A percentile compares a stretch with the other conserved stretches of the same genome.
Conservation (phyloP, 2,113 vertebrate species). For the Alaudala cheleensis region DNA sequence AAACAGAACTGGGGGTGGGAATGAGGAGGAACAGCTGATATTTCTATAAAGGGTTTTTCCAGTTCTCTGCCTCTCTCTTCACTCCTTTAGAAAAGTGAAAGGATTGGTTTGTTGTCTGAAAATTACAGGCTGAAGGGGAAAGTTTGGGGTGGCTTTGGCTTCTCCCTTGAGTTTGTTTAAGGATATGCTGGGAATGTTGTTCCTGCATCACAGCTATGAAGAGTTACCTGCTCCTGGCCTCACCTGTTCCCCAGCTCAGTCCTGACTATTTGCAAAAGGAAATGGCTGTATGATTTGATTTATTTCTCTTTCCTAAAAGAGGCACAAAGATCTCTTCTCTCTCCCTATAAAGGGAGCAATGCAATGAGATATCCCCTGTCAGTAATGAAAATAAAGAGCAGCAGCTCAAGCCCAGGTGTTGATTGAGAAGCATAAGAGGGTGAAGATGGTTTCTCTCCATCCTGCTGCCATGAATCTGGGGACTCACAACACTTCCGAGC, state of each 20-base stretch:
- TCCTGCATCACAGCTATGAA: rapidly evolving
- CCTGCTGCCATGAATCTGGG: rapidly evolving
- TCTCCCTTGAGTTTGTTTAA: constrained; percentile 21
- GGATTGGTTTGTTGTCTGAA: constrained; percentile 50
- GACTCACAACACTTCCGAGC: rapidly evolving
- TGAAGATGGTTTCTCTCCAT: neutral
- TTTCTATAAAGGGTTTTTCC: constrained; percentile 66
- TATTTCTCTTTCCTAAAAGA: neutral
- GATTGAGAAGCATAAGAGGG: neutral
- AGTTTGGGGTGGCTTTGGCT: constrained; percentile 52
- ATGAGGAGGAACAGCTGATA: constrained; percentile 63
- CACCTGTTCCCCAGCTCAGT: neutral
- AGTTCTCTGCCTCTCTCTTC: constrained; percentile 49
- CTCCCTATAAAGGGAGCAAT: neutral
- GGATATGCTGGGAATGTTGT: neutral
- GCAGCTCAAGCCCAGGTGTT: neutral
- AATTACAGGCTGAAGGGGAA: constrained; percentile 57
- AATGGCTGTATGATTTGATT: neutral
- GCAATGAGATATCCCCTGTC: neutral
- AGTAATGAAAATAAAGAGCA: neutral
- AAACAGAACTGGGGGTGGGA: constrained; percentile 66
- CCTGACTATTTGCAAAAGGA: neutral
- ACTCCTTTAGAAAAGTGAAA: constrained; percentile 31
- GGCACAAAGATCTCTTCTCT: neutral
- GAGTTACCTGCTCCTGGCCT: neutral